phyloP scores from a whole-genome alignment of 1,140 invertebrate genomes.

The Dufourea novaeangliae region DNA sequence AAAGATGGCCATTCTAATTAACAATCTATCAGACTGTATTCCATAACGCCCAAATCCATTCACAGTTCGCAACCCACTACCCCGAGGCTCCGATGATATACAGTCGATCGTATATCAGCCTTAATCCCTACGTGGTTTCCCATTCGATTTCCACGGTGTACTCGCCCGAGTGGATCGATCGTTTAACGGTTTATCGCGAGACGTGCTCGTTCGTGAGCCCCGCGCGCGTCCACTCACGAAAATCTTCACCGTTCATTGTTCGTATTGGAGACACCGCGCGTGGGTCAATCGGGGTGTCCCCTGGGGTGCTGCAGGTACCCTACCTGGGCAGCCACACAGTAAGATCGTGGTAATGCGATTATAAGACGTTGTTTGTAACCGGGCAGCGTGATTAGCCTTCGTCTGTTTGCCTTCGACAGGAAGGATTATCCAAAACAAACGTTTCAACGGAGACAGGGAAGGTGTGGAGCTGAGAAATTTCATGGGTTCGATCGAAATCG shows the following conservation, averaged over 20 bases:
- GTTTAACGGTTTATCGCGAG: background rate
- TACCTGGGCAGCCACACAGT: background rate
- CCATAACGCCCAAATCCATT: too few relatives aligned
- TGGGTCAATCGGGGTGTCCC: too few relatives aligned
- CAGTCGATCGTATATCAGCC: background rate
- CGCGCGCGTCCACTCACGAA: too few relatives aligned
- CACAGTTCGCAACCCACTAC: too few relatives aligned
- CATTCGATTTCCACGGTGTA: conserved; percentile 4
- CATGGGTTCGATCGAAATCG: background rate
- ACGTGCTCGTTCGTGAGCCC: background rate
- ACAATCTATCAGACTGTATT: too few relatives aligned
- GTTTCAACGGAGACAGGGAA: background rate
- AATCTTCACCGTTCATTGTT: background rate
- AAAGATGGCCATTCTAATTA: too few relatives aligned
- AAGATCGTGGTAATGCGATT: conserved; percentile 27
- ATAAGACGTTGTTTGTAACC: background rate
- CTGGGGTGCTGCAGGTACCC: too few relatives aligned
- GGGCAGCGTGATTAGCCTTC: background rate
- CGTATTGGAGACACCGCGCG: too few relatives aligned
- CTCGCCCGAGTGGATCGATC: background rate
- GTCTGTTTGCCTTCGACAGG: background rate
- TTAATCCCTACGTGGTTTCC: background rate
- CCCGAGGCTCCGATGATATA: background rate
- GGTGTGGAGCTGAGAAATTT: background rate
- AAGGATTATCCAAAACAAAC: conserved; percentile 31